Evolutionary conservation across 2,888 invertebrate genomes (phyloP).

Genomic region (Stictocephala bisonia): DNA sequence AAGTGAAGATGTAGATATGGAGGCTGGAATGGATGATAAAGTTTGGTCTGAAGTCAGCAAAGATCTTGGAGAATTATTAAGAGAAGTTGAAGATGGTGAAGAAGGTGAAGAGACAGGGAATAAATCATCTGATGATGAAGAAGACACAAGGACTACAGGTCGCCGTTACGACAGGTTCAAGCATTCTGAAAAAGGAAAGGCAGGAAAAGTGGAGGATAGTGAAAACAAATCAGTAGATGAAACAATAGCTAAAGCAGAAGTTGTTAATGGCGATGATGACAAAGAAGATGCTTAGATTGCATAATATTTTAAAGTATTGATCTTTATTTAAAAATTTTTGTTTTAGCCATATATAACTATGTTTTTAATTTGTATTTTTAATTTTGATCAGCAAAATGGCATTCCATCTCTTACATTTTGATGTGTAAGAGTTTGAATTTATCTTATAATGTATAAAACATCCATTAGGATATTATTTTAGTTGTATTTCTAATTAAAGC

Average conservation of each 20-base stretch:
- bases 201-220: slow-evolving; percentile 53
- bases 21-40: slow-evolving; percentile 59
- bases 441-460: too few relatives aligned
- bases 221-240: slow-evolving; percentile 64
- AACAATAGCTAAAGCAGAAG: slow-evolving; percentile 64
- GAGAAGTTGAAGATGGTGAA: slow-evolving; percentile 63
- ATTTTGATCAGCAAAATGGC: not conserved
- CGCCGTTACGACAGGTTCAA: slow-evolving; percentile 73
- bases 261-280: slow-evolving; percentile 63
- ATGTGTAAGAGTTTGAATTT: too few relatives aligned
- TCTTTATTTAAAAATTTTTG: too few relatives aligned
- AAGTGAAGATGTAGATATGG: slow-evolving; percentile 54
- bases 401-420: not conserved
- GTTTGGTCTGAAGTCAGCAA: slow-evolving; percentile 86
- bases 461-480: too few relatives aligned
- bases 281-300: slow-evolving; percentile 59
- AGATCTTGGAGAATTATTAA: slow-evolving; percentile 80
- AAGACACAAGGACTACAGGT: slow-evolving; percentile 64
- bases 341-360: too few relatives aligned
- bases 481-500: too few relatives aligned
- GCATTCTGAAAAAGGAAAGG: slow-evolving; percentile 71
- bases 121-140: slow-evolving; percentile 74
- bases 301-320: too few relatives aligned
- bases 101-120: slow-evolving; percentile 64
- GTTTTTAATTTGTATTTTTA: too few relatives aligned